Base-by-base conservation (phyloP, 2,888 invertebrate species). In the Neria commutata region DNA sequence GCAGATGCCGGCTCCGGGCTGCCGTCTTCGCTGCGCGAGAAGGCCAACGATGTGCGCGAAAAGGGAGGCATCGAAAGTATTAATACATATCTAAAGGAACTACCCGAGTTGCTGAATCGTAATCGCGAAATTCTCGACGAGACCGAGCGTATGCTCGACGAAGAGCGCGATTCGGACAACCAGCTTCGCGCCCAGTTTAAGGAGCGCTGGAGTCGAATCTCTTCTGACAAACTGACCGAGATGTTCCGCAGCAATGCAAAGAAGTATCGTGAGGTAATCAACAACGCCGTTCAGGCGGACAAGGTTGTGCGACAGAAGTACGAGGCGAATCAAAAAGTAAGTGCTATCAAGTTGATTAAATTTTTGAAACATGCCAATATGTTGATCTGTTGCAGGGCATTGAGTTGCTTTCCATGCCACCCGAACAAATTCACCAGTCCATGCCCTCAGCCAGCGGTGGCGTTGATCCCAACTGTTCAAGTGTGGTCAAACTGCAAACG, bases 91-190 rank as follows among this genome's bases (percentile, higher is more conserved):
- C 89, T 97, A 77, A 87, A 85, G 63, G 96, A 98, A 76, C 84
- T 99, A 67, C 99, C 98, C 0, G 92, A 93, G 63, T 84, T 95
- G 66, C 86, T 98, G 69, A 90, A 91, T 80, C 86, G 98, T 63
- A 99, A 99, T 83, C 89, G 88, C 66, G 95, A 99, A 81, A 96
- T 99, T 72, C 86, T 99, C 1, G 91, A 95, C 79, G 98, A 98
- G 87, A 86, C 91, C 54, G 91, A 92, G 71, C 84, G 91, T 61
- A 85, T 94, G 86, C 83, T 99, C 69, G 89, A 90, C 72, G 98
- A 98, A 81, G 99, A 99, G 83, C 90, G 90, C 67, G 88, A 91
- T 68, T 92, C 95, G 1, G 99, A 99, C 81, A 89, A 89, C 71
- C 89, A 92, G 74, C 85, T 99, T 67, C 87, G 94, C 60, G 84